Conservation (phyloP, 2,797 vertebrate genomes). For the Luscinia luscinia region DNA sequence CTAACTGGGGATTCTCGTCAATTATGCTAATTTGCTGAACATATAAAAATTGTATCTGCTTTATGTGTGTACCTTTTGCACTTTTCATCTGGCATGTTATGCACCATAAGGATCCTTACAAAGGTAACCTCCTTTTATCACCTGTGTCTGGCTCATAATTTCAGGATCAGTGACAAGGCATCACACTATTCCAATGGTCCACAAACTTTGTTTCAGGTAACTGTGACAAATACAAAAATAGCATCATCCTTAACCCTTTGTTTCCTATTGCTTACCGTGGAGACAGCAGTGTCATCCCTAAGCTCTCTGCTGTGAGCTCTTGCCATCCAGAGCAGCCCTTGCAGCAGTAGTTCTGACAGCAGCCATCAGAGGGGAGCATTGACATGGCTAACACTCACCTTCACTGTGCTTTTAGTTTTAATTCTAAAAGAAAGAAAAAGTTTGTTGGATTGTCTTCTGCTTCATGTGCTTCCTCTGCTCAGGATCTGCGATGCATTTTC, state of each 20-base stretch:
- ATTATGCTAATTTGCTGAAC: background rate
- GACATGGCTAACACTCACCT: constrained; percentile 17
- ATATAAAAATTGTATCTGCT: background rate
- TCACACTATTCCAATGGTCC: background rate
- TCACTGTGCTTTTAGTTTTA: background rate
- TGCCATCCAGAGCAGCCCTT: background rate
- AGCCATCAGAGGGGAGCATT: constrained; percentile 74
- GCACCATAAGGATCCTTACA: background rate
- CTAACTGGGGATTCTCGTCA: background rate
- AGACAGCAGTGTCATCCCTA: background rate
- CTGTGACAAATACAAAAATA: background rate
- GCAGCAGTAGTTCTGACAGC: constrained; percentile 38
- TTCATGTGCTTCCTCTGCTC: constrained; percentile 39
- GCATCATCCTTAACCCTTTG: background rate
- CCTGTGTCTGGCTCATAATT: background rate
- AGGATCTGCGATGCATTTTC: constrained; percentile 73
- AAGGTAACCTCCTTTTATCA: background rate
- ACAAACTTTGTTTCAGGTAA: background rate
- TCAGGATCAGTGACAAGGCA: background rate
- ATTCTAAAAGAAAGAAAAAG: background rate
- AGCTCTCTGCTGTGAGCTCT: background rate
- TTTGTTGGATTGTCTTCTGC: background rate
- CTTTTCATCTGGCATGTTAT: background rate
- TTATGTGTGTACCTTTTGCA: background rate
- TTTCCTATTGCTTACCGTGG: background rate